These are phyloP conservation scores for Lacerta bilineata DNA, from an alignment of 2,797 vertebrate genomes.

Conservation along the genomic window DNA sequence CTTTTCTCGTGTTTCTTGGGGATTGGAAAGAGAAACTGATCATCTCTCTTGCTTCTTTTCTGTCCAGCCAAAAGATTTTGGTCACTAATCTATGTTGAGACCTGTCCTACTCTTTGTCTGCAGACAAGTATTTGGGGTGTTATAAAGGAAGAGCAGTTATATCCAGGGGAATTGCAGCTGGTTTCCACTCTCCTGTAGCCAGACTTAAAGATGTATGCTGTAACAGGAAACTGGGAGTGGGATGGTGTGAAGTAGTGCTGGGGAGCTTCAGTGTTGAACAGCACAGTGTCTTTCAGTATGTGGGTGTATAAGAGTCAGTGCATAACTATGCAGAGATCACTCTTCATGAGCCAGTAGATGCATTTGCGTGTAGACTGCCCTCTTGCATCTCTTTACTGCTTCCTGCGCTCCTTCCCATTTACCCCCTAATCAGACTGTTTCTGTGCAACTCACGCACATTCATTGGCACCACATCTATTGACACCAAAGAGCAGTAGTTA, in stretches of 20 bases:
- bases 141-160: conserved; percentile 17
- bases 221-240: background rate
- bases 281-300: accelerated
- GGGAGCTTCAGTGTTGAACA: conserved; percentile 15
- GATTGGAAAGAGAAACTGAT: conserved; percentile 53
- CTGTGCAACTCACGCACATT: background rate
- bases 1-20: accelerated
- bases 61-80: conserved; percentile 59
- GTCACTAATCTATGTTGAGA: conserved; percentile 39
- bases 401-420: conserved; percentile 9
- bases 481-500: conserved; percentile 69
- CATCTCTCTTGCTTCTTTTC: conserved; percentile 63
- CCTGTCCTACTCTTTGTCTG: conserved; percentile 54
- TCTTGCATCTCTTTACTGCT: background rate
- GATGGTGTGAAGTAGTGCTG: conserved; percentile 13
- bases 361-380: background rate
- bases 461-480: conserved; percentile 24
- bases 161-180: background rate
- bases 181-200: conserved; percentile 9
- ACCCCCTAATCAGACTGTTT: conserved; percentile 40
- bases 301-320: conserved; percentile 6
- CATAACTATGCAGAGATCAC: background rate
- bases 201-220: conserved; percentile 17
- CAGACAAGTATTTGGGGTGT: conserved; percentile 46
- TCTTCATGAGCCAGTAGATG: background rate